These are phyloP conservation scores for Mormyrus proboscirostris DNA, from an alignment of 2,797 vertebrate genomes.

Conservation along the genomic window DNA sequence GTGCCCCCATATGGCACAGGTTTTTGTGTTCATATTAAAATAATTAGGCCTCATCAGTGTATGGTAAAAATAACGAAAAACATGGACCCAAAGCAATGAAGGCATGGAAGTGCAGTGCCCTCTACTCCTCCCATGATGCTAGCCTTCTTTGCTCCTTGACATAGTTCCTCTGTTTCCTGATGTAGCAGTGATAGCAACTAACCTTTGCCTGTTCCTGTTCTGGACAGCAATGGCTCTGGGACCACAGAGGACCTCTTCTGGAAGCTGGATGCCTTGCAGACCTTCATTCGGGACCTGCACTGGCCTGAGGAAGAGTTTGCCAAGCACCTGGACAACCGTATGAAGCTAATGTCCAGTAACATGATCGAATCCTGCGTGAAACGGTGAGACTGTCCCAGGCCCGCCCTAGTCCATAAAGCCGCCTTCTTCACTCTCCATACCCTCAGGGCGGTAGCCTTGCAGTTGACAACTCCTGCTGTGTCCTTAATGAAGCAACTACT, in stretches of 20 bases:
- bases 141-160: slow-evolving; percentile 26
- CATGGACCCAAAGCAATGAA: slow-evolving; percentile 55
- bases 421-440: background rate
- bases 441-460: background rate
- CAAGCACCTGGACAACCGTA: slow-evolving; percentile 91
- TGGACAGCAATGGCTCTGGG: slow-evolving; percentile 90
- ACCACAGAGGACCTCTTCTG: slow-evolving; percentile 97
- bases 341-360: slow-evolving; percentile 96
- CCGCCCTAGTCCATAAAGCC: background rate
- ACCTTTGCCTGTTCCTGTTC: slow-evolving; percentile 36
- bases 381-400: slow-evolving; percentile 61
- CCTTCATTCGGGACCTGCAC: slow-evolving; percentile 95
- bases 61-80: slow-evolving; percentile 64
- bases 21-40: background rate
- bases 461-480: background rate
- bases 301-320: slow-evolving; percentile 99
- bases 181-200: slow-evolving; percentile 31
- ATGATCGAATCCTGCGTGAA: slow-evolving; percentile 99
- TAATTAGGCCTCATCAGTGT: slow-evolving; percentile 55
- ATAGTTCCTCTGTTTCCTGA: slow-evolving; percentile 43
- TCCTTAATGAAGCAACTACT: background rate
- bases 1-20: background rate
- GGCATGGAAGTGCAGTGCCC: slow-evolving; percentile 61
- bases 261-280: slow-evolving; percentile 97
- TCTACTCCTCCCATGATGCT: slow-evolving; percentile 49